Percentiles rank a stretch among this genome's conserved stretches.
Evolutionary conservation across 1,140 invertebrate species (phyloP).

Genomic region (Fopius arisanus): DNA sequence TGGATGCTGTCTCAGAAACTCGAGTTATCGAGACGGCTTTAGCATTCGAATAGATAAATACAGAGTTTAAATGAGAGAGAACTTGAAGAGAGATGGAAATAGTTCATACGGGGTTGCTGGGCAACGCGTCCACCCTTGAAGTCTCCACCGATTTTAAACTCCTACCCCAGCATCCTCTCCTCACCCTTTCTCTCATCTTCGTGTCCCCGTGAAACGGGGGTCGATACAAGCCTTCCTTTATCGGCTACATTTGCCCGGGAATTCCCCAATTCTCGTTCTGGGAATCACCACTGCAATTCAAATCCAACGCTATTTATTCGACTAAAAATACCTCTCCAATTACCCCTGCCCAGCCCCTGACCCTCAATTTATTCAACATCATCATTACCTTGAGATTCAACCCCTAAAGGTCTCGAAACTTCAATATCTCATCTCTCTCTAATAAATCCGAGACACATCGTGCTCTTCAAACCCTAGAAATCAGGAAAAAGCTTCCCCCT

Average conservation of each 20-base stretch:
- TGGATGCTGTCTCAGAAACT: neutral
- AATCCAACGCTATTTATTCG: neutral
- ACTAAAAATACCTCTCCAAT: neutral
- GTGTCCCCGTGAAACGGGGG: constrained; percentile 39
- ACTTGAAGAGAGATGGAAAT: constrained; percentile 21
- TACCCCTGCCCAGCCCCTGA: neutral
- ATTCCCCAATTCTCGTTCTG: constrained; percentile 60
- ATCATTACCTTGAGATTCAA: no score
- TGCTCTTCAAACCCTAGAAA: no score
- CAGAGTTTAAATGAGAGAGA: constrained; percentile 24
- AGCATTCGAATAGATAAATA: constrained; percentile 30
- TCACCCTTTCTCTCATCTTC: constrained; percentile 21
- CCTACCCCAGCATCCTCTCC: constrained; percentile 32
- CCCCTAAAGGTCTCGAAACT: no score
- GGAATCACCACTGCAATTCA: constrained; percentile 45
- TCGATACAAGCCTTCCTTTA: constrained; percentile 59
- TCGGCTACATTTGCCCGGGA: constrained; percentile 50
- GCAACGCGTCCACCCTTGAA: constrained; percentile 65
- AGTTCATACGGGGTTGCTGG: constrained; percentile 52
- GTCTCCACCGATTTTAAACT: constrained; percentile 51
- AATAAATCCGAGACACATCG: no score
- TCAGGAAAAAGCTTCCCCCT: no score
- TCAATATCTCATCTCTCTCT: no score
- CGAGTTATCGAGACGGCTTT: constrained; percentile 17
- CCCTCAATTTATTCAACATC: no score